A percentile compares a stretch with the other conserved stretches of the same genome.
Conservation (phyloP, 2,888 invertebrate genomes). For the Thymelicus lineola region DNA sequence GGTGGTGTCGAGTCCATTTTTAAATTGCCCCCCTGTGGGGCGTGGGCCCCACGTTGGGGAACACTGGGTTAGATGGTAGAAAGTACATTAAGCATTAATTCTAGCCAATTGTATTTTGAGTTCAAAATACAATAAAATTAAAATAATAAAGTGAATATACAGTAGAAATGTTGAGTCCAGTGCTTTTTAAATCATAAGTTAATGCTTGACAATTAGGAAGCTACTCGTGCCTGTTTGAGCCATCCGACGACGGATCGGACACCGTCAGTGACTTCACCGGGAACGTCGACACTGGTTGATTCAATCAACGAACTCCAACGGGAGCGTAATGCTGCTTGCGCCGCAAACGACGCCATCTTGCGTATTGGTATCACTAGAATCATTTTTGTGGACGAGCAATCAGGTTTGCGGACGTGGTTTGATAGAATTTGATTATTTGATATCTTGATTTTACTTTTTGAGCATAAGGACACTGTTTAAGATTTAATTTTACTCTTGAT, state of each 20-base stretch:
- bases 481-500: too few relatives aligned
- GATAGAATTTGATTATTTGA: background rate
- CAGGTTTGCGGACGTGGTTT: background rate
- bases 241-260: conserved; percentile 92
- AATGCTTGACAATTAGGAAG: conserved; percentile 13
- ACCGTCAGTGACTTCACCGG: conserved; percentile 88
- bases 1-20: too few relatives aligned
- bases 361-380: conserved; percentile 67
- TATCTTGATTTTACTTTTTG: background rate
- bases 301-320: conserved; percentile 91
- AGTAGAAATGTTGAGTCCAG: conserved; percentile 26
- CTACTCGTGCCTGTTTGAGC: conserved; percentile 89
- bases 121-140: too few relatives aligned
- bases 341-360: conserved; percentile 88
- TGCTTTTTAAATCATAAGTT: background rate
- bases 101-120: too few relatives aligned
- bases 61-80: too few relatives aligned
- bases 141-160: background rate
- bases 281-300: conserved; percentile 88
- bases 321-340: conserved; percentile 89
- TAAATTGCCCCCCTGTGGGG: too few relatives aligned
- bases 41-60: too few relatives aligned
- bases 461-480: too few relatives aligned
- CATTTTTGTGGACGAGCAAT: conserved; percentile 51
- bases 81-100: too few relatives aligned